phyloP scores from a whole-genome alignment of 2,113 vertebrate species.

The Cathartes aura region DNA sequence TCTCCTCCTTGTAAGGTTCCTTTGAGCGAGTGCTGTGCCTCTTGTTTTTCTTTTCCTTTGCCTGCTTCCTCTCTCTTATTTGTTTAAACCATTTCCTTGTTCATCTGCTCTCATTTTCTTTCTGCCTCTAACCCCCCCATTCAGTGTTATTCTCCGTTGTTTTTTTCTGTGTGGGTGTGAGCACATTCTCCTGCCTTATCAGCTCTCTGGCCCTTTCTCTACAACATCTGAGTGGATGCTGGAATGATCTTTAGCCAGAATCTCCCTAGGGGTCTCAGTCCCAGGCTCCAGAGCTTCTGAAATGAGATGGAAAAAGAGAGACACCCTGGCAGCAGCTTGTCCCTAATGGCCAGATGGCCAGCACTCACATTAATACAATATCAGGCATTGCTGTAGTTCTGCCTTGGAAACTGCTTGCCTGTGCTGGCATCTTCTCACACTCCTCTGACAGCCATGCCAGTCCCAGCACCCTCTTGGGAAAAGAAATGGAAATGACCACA shows the following conservation, averaged over 20 bases:
- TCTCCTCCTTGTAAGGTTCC: constrained; percentile 21
- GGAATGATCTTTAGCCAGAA: constrained; percentile 66
- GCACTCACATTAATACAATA: constrained; percentile 68
- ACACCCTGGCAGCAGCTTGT: constrained; percentile 72
- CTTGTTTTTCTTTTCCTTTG: constrained; percentile 43
- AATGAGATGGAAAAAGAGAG: constrained; percentile 69
- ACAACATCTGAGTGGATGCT: constrained; percentile 39
- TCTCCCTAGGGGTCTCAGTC: constrained; percentile 64
- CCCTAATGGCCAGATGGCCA: constrained; percentile 77
- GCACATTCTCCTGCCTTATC: constrained; percentile 28
- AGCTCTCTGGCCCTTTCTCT: constrained; percentile 38
- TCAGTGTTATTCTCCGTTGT: neutral
- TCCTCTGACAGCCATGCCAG: constrained; percentile 60
- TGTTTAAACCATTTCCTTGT: constrained; percentile 26
- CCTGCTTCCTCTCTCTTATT: constrained; percentile 32
- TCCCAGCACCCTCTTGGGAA: constrained; percentile 58
- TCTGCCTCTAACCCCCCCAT: neutral
- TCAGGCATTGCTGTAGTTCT: constrained; percentile 74
- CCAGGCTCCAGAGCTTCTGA: constrained; percentile 73
- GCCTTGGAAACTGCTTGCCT: constrained; percentile 81
- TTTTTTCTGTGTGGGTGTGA: constrained; percentile 35
- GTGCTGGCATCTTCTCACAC: constrained; percentile 78
- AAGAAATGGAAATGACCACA: constrained; percentile 74
- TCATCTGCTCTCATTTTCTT: constrained; percentile 14
- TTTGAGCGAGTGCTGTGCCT: neutral